Conservation (phyloP, 2,113 vertebrate genomes). For the Bos taurus region ARS-UCD2.0 NC_037328.1:62357001-62357500, state of each 20-base stretch:
- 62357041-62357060: neutral
- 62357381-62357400: neutral
- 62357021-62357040: neutral
- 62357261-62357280: neutral
- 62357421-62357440: neutral
- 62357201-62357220: neutral
- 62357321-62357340: neutral
- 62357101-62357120: neutral
- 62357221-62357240: neutral
- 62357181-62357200: neutral
- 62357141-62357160: neutral
- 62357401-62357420: neutral
- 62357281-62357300: neutral
- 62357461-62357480: neutral
- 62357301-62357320: neutral
- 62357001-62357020: neutral
- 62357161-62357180: neutral
- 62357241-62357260: neutral
- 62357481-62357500: neutral
- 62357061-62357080: neutral
- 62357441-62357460: neutral
- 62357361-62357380: neutral
- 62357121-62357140: neutral
- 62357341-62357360: neutral
- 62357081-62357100: neutral